Conservation (phyloP, 1,140 invertebrate species). For the Drosophila orena region DNA sequence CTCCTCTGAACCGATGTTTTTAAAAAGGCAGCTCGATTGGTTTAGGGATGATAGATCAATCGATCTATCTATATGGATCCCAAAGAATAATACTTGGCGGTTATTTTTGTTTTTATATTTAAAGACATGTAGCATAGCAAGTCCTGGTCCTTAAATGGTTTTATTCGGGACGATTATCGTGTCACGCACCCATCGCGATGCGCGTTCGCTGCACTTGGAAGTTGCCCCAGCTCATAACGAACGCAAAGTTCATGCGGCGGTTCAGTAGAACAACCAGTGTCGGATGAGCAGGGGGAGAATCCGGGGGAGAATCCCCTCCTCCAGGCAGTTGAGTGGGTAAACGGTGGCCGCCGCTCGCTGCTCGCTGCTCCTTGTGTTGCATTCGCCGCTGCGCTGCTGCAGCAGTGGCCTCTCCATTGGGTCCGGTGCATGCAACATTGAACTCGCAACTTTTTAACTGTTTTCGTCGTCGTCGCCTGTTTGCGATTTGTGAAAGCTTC, state of each 20-base stretch:
- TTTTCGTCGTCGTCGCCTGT: slow-evolving; percentile 63
- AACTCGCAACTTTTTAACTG: slow-evolving; percentile 81
- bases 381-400: slow-evolving; percentile 9
- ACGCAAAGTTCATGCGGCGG: slow-evolving; percentile 72
- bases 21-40: slow-evolving; percentile 34
- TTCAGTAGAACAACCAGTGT: slow-evolving; percentile 69
- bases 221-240: slow-evolving; percentile 62
- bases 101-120: too few species aligned
- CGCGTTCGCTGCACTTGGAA: not conserved
- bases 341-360: slow-evolving; percentile 38
- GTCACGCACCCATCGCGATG: slow-evolving; percentile 30
- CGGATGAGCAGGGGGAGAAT: slow-evolving; percentile 16
- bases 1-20: slow-evolving; percentile 25
- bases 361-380: slow-evolving; percentile 24
- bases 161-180: not conserved
- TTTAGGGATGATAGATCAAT: slow-evolving; percentile 15
- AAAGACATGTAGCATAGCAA: too few species aligned
- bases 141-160: not conserved
- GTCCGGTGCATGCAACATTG: slow-evolving; percentile 71
- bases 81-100: too few species aligned
- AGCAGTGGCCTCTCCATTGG: slow-evolving; percentile 17
- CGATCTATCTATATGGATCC: not conserved
- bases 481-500: slow-evolving; percentile 81
- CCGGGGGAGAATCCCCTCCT: slow-evolving; percentile 4
- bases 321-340: slow-evolving; percentile 44